Base-by-base conservation (phyloP, 2,113 vertebrate genomes). In the Galemys pyrenaicus region DNA sequence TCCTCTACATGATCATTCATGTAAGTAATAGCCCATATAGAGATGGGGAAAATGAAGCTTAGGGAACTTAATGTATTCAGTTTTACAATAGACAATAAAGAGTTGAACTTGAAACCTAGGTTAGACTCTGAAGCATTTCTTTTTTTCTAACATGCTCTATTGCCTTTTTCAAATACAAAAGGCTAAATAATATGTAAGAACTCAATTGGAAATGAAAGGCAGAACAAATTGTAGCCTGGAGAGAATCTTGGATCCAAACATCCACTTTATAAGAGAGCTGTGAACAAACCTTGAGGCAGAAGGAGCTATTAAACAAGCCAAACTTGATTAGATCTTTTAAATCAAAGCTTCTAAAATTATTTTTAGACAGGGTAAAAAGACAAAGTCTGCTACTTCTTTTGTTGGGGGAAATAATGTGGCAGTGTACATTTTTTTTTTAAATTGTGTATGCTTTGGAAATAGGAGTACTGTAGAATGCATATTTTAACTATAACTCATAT, bases 121-220 rank as follows among this genome's bases (percentile, higher is more conserved):
- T 78, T 89, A 67, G 44, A 6, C 2, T 35, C 12, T n/a, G 35
- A 78, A 79, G 19, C 20, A 22, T 74, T 73, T 62, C 49, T 93
- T 82, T 94, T 94, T 51, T 0, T 9, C 2, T 46, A 26, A 9
- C 20, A 24, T 73, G 10, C 0, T 85, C 75, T 92, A 67, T 46
- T 85, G 19, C 7, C 5, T 51, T 81, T 74, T 35, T 24, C 32
- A 79, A 78, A 68, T 49, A 26, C 13, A 68, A 44, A 28, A 62
- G 32, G 28, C 5, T 44, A 74, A 92, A 86, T 92, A 56, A 65
- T 56, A 22, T 89, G 26, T 28, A 79, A 70, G 46, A 94, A 49
- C 19, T 46, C 82, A 26, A 79, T 83, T 90, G 46, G 56, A 83
- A 95, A 87, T 94, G 35, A 90, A 92, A 92, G 35, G 5, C 6